Base-by-base conservation (phyloP, 2,888 invertebrate species). In the Caenorhabditis panamensis region DNA sequence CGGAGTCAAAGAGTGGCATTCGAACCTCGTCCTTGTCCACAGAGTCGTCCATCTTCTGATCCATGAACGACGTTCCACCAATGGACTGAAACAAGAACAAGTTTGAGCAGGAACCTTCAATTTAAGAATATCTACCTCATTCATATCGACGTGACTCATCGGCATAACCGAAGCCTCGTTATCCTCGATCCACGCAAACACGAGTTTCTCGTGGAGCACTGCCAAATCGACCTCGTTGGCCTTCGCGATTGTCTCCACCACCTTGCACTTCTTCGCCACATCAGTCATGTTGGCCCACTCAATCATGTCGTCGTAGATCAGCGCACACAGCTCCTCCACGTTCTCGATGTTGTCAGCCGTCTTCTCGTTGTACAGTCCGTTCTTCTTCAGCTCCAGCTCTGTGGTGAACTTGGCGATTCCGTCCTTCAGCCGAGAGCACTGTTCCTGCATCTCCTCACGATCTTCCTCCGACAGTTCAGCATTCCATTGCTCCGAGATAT, bases 211-310 rank as follows among this genome's bases (percentile, higher is more conserved):
- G 51, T 80, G 80, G 11, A 80, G 41, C 13, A 44, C 28, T 13
- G 63, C 24, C 49, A 82, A 37, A 44, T 77, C 44, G 3, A 82
- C 24, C 2, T 53, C 62, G 51, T 77, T 82, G 26, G 76, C 77
- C 16, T 31, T 18, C 0, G 76, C 81, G 56, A 82, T 73, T 22
- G 26, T 51, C 24, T 77, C 77, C 0, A 77, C 81, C 18, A 82
- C 76, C 18, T 22, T 22, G 44, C 81, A 63, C 31, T 72, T 77
- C 16, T 79, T 67, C 22, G 47, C 54, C 2, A 84, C 85, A 36
- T 84, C 83, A 11, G 41, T 44, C n/a, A 58, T 24, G 26, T 84
- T 68, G 5, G 47, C 73, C 88, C 88, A 88, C n/a, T 85, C 78
- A 16, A 84, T 56, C 56, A 72, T 67, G 18, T 83, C 80, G 22